Percentiles rank a stretch among this genome's conserved stretches.
These are phyloP conservation scores for Sebastes trivittatus DNA, from an alignment of 2,797 vertebrate species.

Conservation along the genomic window DNA sequence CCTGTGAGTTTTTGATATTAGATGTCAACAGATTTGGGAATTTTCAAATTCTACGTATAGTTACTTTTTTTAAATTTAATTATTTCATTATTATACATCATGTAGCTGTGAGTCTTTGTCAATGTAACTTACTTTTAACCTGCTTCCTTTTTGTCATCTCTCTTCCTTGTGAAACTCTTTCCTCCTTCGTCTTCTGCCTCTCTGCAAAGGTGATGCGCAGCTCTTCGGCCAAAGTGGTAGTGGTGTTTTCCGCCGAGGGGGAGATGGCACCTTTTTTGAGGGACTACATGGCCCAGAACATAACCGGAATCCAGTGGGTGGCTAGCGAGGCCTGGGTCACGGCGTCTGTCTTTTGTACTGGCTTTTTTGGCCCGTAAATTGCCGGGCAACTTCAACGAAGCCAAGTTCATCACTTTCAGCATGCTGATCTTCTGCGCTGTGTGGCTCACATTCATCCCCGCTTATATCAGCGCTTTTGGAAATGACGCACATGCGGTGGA, in stretches of 20 bases:
- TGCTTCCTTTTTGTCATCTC: neutral
- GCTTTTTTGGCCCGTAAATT: conserved; percentile 80
- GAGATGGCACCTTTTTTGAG: conserved; percentile 80
- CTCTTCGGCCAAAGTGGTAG: conserved; percentile 78
- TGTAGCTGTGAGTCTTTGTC: no score
- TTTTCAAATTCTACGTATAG: neutral
- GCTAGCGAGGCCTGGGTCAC: conserved; percentile 85
- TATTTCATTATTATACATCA: no score
- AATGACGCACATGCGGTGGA: conserved; percentile 81
- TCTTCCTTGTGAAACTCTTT: neutral
- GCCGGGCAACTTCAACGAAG: conserved; percentile 82
- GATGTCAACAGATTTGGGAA: neutral
- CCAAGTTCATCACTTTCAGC: conserved; percentile 83
- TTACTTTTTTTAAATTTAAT: no score
- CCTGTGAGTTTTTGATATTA: no score
- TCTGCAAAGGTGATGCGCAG: conserved; percentile 70
- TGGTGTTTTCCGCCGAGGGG: conserved; percentile 82
- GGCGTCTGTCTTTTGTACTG: conserved; percentile 79
- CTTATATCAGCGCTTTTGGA: conserved; percentile 81
- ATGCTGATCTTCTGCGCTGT: conserved; percentile 84
- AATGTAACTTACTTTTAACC: neutral
- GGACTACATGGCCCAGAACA: conserved; percentile 80
- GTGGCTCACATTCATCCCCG: conserved; percentile 85
- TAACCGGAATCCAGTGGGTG: conserved; percentile 79
- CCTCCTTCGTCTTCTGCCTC: neutral